Conservation (phyloP, 2,797 vertebrate genomes). For the Heteromormyrus szaboi region DNA sequence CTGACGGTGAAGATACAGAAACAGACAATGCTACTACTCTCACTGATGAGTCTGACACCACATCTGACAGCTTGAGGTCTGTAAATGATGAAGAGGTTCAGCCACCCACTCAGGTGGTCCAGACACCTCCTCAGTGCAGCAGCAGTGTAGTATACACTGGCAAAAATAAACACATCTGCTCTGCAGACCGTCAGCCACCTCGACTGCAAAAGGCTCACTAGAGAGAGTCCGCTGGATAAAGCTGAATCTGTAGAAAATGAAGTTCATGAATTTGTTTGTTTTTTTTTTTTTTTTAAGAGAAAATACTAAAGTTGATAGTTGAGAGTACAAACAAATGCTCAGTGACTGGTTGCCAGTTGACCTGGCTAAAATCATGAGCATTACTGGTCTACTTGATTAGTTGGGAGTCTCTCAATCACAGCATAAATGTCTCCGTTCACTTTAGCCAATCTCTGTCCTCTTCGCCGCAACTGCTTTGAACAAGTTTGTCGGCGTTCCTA, state of each 20-base stretch:
- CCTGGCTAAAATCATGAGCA: background rate
- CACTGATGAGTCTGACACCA: background rate
- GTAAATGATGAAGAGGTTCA: background rate
- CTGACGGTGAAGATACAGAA: background rate
- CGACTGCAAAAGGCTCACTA: background rate
- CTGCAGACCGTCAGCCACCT: background rate
- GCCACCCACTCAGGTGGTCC: background rate
- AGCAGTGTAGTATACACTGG: background rate
- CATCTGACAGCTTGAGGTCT: constrained; percentile 6
- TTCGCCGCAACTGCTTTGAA: background rate
- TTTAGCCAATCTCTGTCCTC: background rate
- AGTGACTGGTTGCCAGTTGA: background rate
- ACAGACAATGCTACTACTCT: background rate
- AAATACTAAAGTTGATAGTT: background rate
- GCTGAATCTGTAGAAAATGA: background rate
- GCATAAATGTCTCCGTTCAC: background rate
- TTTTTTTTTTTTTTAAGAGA: background rate
- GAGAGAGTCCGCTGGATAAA: background rate
- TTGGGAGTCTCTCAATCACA: background rate
- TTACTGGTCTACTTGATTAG: background rate
- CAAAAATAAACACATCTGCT: background rate
- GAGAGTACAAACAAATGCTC: background rate
- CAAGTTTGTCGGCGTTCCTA: background rate
- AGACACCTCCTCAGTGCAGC: background rate
- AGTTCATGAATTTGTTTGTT: background rate